Evolutionary conservation across 1,140 invertebrate species (phyloP), one percentile per base, ranked within the genome.

Genomic region (Temnothorax curvispinosus): DNA sequence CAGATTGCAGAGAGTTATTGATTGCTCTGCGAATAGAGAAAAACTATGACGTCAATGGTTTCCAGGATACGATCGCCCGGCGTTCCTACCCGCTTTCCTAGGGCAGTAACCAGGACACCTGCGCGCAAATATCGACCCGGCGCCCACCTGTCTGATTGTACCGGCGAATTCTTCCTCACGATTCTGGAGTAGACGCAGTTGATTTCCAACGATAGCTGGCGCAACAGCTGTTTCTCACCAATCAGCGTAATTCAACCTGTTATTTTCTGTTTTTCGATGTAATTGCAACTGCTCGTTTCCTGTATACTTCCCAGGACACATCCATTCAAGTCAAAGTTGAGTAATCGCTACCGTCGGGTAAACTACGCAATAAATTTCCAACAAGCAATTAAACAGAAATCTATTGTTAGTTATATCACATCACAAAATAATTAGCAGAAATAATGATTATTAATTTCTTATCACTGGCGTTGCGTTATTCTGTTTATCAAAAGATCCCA

Each of bases 161-260:
- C 44, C 64, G 44, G 32, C 47, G 27, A 58, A 44, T 56, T 6
- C 62, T 81, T 54, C 15, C 47, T 35, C 0, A 2, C 60, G 56
- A 86, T 88, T 58, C 62, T 90, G 69, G 56, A 85, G 54, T 80
- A 81, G 85, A 86, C 80, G 75, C 86, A 92, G 91, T 92, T 86
- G 80, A 87, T 86, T 65, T 85, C 72, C 75, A 88, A 87, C 84
- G 81, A 77, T 76, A 52, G 54, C 76, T 69, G 81, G 67, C 62
- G 58, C 52, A 89, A 85, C 50, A 85, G 69, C 82, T 81, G 38
- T 27, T 60, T 44, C 85, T 90, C 78, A 47, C 64, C 89, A 32
- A 21, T 8, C 9, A 77, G 56, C 41, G 27, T 27, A 27, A 60
- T 18, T 1, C 2, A n/a, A 47, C 11, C 54, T 52, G 21, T 47